Conservation (phyloP, 2,113 vertebrate species). For the Aphyosemion australe region DNA sequence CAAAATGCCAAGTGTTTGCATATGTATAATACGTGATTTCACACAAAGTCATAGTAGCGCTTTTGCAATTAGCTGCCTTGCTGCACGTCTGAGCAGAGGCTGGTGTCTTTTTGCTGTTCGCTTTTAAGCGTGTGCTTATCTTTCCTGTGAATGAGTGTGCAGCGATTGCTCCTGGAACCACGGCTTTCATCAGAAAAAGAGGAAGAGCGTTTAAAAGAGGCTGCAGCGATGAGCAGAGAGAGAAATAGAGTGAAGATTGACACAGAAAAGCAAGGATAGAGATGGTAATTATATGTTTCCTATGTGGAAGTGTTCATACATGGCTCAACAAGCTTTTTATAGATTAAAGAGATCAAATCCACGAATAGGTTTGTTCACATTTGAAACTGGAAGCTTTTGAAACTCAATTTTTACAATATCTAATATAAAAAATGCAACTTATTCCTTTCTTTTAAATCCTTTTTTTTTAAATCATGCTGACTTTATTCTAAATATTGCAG, state of each 20-base stretch:
- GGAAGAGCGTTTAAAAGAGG: conserved; percentile 15
- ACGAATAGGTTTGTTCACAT: background rate
- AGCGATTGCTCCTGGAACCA: conserved; percentile 13
- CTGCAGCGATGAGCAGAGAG: conserved; percentile 34
- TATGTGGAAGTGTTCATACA: background rate
- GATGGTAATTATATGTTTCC: conserved; percentile 4
- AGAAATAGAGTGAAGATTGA: background rate
- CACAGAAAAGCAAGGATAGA: background rate
- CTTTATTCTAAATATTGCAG: no score
- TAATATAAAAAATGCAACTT: no score
- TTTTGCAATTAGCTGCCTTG: conserved; percentile 61
- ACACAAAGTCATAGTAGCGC: conserved; percentile 43
- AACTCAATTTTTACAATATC: background rate
- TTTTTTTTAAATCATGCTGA: background rate
- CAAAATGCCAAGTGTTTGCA: conserved; percentile 2
- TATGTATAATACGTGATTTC: conserved; percentile 21
- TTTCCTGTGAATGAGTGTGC: background rate
- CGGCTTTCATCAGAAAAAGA: conserved; percentile 23
- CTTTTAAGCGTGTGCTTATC: background rate
- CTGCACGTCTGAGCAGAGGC: conserved; percentile 50
- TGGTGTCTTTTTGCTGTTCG: conserved; percentile 15
- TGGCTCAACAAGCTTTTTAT: background rate
- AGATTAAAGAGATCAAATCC: conserved; percentile 1
- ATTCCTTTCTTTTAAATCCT: no score
- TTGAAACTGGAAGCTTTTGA: background rate